Evolutionary conservation across 2,888 invertebrate genomes (phyloP).

Genomic region (Pristionchus arcanus): DNA sequence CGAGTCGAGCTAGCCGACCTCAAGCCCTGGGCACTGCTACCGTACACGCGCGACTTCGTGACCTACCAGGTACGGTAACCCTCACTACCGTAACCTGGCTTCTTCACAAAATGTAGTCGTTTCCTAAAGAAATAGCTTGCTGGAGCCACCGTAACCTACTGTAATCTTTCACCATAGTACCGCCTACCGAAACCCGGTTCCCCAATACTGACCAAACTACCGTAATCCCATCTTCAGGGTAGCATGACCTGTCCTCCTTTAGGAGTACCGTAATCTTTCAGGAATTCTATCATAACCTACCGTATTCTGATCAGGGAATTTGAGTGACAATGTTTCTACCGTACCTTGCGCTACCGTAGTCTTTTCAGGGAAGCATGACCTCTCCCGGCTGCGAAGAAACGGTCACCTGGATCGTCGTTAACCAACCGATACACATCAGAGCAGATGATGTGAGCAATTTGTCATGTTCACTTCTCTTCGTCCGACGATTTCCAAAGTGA

Average conservation of each 20-base stretch:
- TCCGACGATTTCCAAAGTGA: background rate
- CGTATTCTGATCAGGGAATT: background rate
- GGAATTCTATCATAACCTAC: no score
- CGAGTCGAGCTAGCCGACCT: conserved; percentile 68
- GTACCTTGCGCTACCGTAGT: background rate
- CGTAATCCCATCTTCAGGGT: no score
- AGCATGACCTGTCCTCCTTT: no score
- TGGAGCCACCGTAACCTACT: no score
- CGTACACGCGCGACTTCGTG: conserved; percentile 68
- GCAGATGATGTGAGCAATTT: conserved; percentile 89
- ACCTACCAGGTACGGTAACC: conserved; percentile 63
- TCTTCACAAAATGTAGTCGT: no score
- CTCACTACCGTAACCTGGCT: background rate
- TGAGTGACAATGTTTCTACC: no score
- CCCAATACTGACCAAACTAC: no score
- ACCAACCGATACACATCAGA: conserved; percentile 97
- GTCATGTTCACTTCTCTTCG: background rate
- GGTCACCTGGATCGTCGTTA: conserved; percentile 94
- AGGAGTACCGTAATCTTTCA: no score
- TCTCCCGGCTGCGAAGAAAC: conserved; percentile 86
- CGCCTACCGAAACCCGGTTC: no score
- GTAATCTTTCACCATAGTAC: no score
- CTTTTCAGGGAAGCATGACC: conserved; percentile 88
- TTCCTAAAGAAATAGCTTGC: no score
- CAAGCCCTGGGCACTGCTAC: conserved; percentile 70